Evolutionary conservation across 1,140 invertebrate genomes (phyloP), one percentile per base, ranked within the genome.

Genomic region (Anastatus disparis): DNA sequence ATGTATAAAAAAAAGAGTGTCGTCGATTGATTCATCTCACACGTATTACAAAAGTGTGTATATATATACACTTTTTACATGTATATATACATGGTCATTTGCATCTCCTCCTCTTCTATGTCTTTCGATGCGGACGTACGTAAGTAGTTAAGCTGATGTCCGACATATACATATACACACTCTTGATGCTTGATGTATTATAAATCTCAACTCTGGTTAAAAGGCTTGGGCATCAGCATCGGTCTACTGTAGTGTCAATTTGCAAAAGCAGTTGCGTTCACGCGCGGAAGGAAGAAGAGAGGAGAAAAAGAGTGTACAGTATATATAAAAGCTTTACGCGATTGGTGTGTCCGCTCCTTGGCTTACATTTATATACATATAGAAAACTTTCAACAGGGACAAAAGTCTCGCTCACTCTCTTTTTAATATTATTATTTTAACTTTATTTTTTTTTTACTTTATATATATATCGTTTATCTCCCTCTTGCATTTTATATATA

Each of bases 271-370:
- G 4, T 35, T 71, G 75, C 55, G 70, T 70, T 75, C 73, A 73
- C 76, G 72, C 80, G 74, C 80, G 82, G 82, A 82, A 82, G 80
- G 81, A 83, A 83, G 78, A 78, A 77, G 77, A 76, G 73, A 55
- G 38, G 72, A 48, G 73, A 77, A 73, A 48, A 55, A 70, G 65
- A 53, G 68, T 50, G 55, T 24, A 50, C 68, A 44, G 22, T 56
- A 26, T 44, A 52, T n/a, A n/a, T n/a, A n/a, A n/a, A n/a, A n/a
- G n/a, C n/a, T n/a, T n/a, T 10, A 44, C 12, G 40, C 12, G 78
- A 84, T 85, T 83, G 81, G 77, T 81, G 81, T 84, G 84, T 84
- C 84, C 84, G 83, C 79, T 85, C 75, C 84, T 85, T 85, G 82
- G 81, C 75, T 77, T 75, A 77, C n/a, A n/a, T n/a, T n/a, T n/a